Conservation (phyloP, 2,113 vertebrate species). For the Malurus elegans region DNA sequence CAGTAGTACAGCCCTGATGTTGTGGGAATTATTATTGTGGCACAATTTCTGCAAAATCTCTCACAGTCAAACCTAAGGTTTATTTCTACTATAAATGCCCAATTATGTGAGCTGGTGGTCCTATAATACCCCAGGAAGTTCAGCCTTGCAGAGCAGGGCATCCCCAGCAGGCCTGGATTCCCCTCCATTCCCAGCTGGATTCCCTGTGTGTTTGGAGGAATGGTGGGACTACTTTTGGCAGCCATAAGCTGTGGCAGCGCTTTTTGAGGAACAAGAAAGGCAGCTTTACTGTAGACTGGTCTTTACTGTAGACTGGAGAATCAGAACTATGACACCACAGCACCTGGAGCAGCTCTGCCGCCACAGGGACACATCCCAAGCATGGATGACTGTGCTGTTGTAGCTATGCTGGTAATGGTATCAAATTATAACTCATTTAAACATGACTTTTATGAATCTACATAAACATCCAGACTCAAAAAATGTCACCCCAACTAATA, state of each 20-base stretch:
- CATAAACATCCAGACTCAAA: background rate
- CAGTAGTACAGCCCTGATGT: background rate
- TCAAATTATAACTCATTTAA: background rate
- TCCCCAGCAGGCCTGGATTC: background rate
- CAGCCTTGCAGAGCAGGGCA: background rate
- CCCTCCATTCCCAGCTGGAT: background rate
- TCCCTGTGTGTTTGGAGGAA: background rate
- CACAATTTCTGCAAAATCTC: background rate
- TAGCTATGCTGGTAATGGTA: background rate
- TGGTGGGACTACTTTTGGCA: accelerated
- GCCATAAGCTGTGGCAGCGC: background rate
- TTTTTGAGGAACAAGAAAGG: background rate
- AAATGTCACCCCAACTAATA: background rate
- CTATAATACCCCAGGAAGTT: background rate
- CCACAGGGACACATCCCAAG: background rate
- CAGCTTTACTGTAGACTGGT: background rate
- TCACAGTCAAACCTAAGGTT: background rate
- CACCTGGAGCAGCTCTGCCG: background rate
- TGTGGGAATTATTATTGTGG: background rate
- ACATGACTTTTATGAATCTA: background rate
- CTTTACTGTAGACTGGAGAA: background rate
- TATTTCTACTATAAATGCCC: background rate
- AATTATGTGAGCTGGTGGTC: background rate
- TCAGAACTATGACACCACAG: background rate
- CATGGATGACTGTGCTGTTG: background rate